phyloP scores from a whole-genome alignment of 2,113 vertebrate species.

The Centrocercus urophasianus region DNA sequence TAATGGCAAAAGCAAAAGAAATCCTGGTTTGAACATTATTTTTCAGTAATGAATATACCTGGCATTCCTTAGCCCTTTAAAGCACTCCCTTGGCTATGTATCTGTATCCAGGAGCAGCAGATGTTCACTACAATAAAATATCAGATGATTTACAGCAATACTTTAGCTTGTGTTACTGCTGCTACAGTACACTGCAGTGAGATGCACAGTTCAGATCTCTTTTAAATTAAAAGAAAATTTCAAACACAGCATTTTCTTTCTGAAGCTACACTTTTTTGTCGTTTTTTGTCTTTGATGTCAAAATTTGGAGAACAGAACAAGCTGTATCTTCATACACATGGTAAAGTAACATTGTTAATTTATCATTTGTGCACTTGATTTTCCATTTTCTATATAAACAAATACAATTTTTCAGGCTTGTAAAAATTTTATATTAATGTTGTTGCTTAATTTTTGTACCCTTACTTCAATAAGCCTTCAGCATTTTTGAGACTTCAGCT shows the following conservation, averaged over 20 bases:
- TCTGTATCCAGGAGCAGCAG: neutral
- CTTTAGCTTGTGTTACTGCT: neutral
- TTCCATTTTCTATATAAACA: neutral
- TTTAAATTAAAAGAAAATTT: neutral
- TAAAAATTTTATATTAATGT: neutral
- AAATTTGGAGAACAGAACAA: neutral
- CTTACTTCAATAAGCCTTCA: neutral
- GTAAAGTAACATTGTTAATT: neutral
- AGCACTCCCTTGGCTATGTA: neutral
- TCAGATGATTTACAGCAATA: neutral
- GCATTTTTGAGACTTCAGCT: neutral
- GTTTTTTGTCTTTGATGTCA: neutral
- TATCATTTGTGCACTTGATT: neutral
- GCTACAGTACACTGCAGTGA: neutral
- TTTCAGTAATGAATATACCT: neutral
- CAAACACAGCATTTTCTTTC: neutral
- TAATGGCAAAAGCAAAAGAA: conserved; percentile 25
- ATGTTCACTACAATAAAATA: conserved; percentile 2
- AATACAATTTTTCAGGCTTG: neutral
- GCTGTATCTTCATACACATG: neutral
- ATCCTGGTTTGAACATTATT: conserved; percentile 13
- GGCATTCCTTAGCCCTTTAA: neutral
- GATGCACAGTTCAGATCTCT: neutral
- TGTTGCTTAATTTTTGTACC: neutral
- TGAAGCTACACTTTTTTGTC: neutral